Base-by-base conservation (phyloP, 64 coral and sea anemone genomes). In the Montipora foliosa region DNA sequence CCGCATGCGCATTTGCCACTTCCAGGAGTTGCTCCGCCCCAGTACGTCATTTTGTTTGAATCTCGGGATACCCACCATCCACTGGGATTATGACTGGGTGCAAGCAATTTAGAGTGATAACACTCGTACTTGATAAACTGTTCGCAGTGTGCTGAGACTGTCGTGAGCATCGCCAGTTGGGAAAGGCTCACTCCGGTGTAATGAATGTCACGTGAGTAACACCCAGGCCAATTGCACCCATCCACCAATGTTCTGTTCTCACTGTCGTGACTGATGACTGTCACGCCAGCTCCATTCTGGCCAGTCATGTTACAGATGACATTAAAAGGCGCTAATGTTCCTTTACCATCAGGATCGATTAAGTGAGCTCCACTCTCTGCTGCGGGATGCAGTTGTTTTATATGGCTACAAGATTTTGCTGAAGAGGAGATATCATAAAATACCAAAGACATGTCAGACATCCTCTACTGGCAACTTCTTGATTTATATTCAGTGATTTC, bases 91-190 rank as follows among this genome's bases (percentile, higher is more conserved):
- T 10, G 2, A 0, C 9, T 0, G 10, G 4, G 3, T 1, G 8
- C 10, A 5, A 0, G 1, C 3, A 82, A 29, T 4, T 2, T 2
- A 3, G 80, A 62, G 4, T 6, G 8, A 66, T 64, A 45, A 47
- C 80, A 82, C 51, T 82, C 57, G 14, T 82, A 82, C n/a, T 64
- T 82, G 55, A 82, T 82, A 29, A 82, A 82, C 80, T 82, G 80
- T 62, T 64, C 55, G 29, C 80, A 82, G 80, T 82, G 53, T 82
- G 25, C 16, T 8, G 80, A 82, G 55, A 82, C 58, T 12, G 8
- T 45, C n/a, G 80, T 82, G 13, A 82, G 80, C 6, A 9, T 82
- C 14, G 55, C 58, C 11, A 82, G 58, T 57, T 82, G 80, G 46
- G 58, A 16, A 0, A 82, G 5, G 5, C 25, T 82, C 21, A 57